These are phyloP conservation scores for Pangasius macronema DNA, from an alignment of 2,797 vertebrate genomes.

Conservation along the genomic window DNA sequence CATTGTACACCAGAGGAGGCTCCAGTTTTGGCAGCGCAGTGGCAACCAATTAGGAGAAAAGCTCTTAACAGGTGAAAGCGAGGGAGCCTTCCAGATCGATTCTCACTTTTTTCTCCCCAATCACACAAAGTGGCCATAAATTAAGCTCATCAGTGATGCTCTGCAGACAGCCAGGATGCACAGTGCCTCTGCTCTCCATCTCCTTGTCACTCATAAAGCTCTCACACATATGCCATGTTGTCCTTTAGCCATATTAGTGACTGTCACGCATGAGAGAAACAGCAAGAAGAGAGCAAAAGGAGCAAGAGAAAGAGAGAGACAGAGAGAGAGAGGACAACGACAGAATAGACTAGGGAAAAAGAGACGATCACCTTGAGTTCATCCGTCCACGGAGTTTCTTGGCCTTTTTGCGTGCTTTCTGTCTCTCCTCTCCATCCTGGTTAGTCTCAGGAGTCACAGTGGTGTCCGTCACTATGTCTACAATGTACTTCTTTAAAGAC, in stretches of 20 bases:
- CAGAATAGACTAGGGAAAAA: neutral
- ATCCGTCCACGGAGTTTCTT: constrained; percentile 95
- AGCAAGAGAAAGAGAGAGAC: constrained; percentile 12
- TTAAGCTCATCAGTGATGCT: constrained; percentile 91
- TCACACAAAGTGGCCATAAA: constrained; percentile 99
- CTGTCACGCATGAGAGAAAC: constrained; percentile 41
- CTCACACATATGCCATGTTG: constrained; percentile 54
- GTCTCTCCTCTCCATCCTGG: constrained; percentile 90
- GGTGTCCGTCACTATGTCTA: constrained; percentile 90
- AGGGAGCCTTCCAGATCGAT: constrained; percentile 83
- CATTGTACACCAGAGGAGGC: constrained; percentile 78
- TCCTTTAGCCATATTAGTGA: constrained; percentile 53
- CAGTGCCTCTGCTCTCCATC: constrained; percentile 79
- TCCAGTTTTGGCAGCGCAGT: constrained; percentile 83
- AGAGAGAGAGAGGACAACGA: neutral
- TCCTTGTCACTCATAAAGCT: constrained; percentile 70
- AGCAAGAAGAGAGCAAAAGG: neutral
- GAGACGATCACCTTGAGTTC: constrained; percentile 87
- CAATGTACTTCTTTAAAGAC: constrained; percentile 95
- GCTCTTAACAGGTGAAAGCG: constrained; percentile 95
- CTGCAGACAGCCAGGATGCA: constrained; percentile 82
- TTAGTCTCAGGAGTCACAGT: constrained; percentile 78
- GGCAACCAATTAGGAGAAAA: constrained; percentile 94
- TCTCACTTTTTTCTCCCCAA: constrained; percentile 88
- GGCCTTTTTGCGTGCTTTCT: constrained; percentile 92